These are phyloP conservation scores for Euzetes globulus DNA, from an alignment of 2,888 invertebrate genomes.

Conservation along the genomic window DNA sequence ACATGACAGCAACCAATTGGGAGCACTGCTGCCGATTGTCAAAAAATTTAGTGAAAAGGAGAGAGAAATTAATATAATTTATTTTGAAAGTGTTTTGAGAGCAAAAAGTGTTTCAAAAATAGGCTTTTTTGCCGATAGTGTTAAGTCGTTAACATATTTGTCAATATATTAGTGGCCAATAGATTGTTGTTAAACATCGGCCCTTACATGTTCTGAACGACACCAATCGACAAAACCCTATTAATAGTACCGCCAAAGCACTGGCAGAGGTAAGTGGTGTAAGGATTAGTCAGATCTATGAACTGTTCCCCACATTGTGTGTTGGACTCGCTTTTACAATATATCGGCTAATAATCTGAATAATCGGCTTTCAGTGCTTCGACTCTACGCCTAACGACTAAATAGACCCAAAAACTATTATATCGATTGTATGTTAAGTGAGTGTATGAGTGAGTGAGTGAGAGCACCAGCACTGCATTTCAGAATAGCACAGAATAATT, in stretches of 20 bases:
- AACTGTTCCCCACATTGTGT: slow-evolving; percentile 6
- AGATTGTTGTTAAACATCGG: slow-evolving; percentile 22
- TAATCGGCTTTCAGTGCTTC: slow-evolving; percentile 24
- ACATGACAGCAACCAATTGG: slow-evolving; percentile 18
- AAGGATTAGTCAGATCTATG: slow-evolving; percentile 27
- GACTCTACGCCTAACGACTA: slow-evolving; percentile 18
- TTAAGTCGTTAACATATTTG: slow-evolving; percentile 23
- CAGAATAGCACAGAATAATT: slow-evolving; percentile 3
- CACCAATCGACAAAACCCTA: slow-evolving; percentile 10
- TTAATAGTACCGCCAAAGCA: slow-evolving; percentile 25
- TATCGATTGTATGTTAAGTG: not conserved
- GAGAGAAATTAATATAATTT: slow-evolving; percentile 9
- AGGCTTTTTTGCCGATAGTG: not conserved
- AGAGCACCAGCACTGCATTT: not conserved
- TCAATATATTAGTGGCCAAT: slow-evolving; percentile 13
- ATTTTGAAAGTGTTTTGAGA: not conserved
- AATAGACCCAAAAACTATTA: slow-evolving; percentile 20
- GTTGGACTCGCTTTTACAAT: not conserved
- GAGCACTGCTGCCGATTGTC: not conserved
- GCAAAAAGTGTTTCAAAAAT: not conserved
- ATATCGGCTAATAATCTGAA: slow-evolving; percentile 2
- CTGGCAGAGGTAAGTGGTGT: not conserved
- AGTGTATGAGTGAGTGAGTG: not conserved
- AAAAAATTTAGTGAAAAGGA: not conserved
- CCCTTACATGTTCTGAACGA: not conserved